Base-by-base conservation (phyloP, 2,113 vertebrate genomes). In the Bambusicola thoracicus region DNA sequence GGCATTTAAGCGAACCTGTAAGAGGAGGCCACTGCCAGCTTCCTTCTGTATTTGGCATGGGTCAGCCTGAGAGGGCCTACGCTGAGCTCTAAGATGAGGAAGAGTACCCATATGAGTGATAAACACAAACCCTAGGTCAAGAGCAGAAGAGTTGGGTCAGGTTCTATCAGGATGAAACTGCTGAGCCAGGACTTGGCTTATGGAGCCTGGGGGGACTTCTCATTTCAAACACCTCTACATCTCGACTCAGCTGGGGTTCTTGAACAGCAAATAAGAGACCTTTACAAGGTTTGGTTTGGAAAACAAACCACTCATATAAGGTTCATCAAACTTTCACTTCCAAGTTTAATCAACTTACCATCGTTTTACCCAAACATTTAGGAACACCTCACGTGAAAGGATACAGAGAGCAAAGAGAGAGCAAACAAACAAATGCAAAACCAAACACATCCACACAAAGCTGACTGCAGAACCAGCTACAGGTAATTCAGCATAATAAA, bases 1-100 rank as follows among this genome's bases (percentile, higher is more conserved):
- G 72, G 44, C 29, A 68, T 43, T 76, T 73, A 79, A 75, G 10
- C 3, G 56, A 25, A 27, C 0, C 1, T 24, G 17, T 43, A 53
- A 72, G 65, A 29, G 2, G 11, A 87, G n/a, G 30, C 3, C 22
- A 66, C 30, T 66, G 58, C 24, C 18, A 73, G 24, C 22, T 25
- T 73, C 32, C 14, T 41, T 41, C n/a, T 40, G 1, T 27, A 59
- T 61, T 59, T 82, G 51, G 10, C 20, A 61, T 1, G 8, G 18
- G 22, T 19, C 29, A 30, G 25, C 24, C 38, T 34, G 32, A 72
- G 22, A 63, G 4, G 74, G 53, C 78, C 32, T 32, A 34, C 29
- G 34, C 16, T 6, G 29, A 72, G 34, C 0, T 2, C 16, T 48
- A 51, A 36, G 53, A 46, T 0, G 0, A 36, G 10, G 29, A 6